Percentiles rank a stretch among this genome's conserved stretches.
These are phyloP conservation scores for Sparus aurata DNA, from an alignment of 2,797 vertebrate species.

Conservation along the genomic window DNA sequence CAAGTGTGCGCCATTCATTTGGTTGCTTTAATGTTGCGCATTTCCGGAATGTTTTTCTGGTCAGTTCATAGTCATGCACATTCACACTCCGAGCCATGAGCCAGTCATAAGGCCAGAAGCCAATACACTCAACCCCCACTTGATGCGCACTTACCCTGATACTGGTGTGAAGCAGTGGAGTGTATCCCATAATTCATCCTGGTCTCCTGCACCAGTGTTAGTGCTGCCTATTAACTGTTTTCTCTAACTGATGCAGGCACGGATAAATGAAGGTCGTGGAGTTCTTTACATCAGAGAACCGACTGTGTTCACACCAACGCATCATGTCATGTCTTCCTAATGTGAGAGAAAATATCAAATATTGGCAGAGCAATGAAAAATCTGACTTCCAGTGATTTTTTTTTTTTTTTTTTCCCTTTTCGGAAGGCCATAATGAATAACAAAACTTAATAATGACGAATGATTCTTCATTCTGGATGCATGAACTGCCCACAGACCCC, in stretches of 20 bases:
- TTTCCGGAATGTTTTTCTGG: neutral
- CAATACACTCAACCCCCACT: neutral
- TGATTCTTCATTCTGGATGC: neutral
- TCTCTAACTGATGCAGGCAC: neutral
- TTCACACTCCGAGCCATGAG: neutral
- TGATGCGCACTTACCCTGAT: neutral
- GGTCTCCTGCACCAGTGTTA: neutral
- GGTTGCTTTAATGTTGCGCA: slow-evolving; percentile 2
- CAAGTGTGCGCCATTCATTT: neutral
- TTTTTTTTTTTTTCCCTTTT: neutral
- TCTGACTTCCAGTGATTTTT: neutral
- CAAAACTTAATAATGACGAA: neutral
- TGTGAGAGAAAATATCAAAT: neutral
- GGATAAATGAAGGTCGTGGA: neutral
- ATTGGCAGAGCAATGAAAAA: neutral
- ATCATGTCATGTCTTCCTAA: neutral
- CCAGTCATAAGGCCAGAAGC: slow-evolving; percentile 5
- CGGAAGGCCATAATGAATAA: neutral
- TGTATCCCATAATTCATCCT: slow-evolving; percentile 13
- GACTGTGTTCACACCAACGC: neutral
- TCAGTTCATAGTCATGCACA: neutral
- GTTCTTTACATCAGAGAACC: neutral
- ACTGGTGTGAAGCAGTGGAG: slow-evolving; percentile 9
- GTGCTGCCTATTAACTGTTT: neutral
- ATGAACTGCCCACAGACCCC: neutral